Conservation (phyloP, 2,888 invertebrate species). For the Platycheirus rosarum region DNA sequence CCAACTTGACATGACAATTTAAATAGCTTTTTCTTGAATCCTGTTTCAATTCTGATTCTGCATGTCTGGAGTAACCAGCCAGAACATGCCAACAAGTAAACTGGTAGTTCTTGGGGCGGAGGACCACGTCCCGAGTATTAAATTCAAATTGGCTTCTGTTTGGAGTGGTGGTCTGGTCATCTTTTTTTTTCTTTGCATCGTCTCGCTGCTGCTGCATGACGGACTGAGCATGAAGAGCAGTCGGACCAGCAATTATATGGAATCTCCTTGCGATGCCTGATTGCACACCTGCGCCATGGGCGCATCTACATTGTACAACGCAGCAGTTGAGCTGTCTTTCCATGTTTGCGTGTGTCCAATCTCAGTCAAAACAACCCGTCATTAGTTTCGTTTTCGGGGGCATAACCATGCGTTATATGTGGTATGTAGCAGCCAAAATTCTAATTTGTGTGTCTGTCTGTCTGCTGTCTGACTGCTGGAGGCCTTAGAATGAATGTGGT, state of each 20-base stretch:
- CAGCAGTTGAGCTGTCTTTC: conserved; percentile 58
- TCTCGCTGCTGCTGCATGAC: conserved; percentile 1
- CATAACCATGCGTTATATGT: conserved; percentile 45
- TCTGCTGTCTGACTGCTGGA: conserved; percentile 47
- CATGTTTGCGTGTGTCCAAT: conserved; percentile 66
- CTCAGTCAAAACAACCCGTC: conserved; percentile 73
- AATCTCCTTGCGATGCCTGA: conserved; percentile 60
- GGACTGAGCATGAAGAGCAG: conserved; percentile 18
- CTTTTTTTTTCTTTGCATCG: conserved; percentile 2
- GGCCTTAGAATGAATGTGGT: conserved; percentile 36
- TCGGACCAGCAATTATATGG: conserved; percentile 57
- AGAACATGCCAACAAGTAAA: conserved; percentile 52
- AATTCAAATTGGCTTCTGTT: conserved; percentile 72
- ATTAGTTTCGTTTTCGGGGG: conserved; percentile 68
- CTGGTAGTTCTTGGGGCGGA: conserved; percentile 51
- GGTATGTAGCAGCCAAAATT: conserved; percentile 20
- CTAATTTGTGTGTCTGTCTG: conserved; percentile 64
- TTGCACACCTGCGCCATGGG: conserved; percentile 59
- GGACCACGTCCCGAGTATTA: conserved; percentile 59
- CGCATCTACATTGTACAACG: conserved; percentile 5
- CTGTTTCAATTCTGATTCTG: conserved; percentile 54
- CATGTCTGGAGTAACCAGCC: conserved; percentile 53
- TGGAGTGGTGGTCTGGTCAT: conserved; percentile 1
- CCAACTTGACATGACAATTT: conserved; percentile 62
- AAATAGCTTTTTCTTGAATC: conserved; percentile 58